These are phyloP conservation scores for Andricus grossulariae DNA, from an alignment of 1,140 invertebrate species.

Conservation along the genomic window DNA sequence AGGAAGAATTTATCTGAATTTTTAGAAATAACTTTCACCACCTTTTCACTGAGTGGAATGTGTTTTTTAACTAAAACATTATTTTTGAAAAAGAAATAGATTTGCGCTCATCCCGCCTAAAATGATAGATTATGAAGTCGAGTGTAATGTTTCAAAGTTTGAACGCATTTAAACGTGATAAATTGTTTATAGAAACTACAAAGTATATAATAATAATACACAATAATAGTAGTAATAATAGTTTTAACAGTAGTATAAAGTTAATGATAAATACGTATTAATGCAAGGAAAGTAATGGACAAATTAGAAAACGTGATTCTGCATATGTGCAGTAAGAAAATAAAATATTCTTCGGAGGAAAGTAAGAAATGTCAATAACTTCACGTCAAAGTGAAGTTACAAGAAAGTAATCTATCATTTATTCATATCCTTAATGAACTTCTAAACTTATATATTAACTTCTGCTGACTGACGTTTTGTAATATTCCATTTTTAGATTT, in stretches of 20 bases:
- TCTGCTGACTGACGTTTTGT: no score
- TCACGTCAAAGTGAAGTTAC: background rate
- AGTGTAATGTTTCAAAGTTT: constrained; percentile 35
- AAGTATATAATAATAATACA: constrained; percentile 14
- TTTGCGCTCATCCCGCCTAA: constrained; percentile 40
- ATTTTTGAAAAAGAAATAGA: background rate
- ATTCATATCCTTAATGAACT: no score
- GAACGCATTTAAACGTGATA: constrained; percentile 3
- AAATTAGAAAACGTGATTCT: background rate
- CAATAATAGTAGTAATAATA: constrained; percentile 33
- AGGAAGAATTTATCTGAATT: background rate
- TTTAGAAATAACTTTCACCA: constrained; percentile 32
- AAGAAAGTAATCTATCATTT: background rate
- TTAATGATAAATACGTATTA: background rate
- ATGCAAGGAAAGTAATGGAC: constrained; percentile 22
- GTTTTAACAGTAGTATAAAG: background rate
- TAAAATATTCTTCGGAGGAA: background rate
- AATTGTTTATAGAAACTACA: background rate
- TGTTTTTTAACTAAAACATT: background rate
- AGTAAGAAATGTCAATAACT: background rate
- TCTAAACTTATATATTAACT: background rate
- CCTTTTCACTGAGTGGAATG: constrained; percentile 8
- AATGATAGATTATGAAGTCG: constrained; percentile 38
- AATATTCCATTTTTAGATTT: background rate
- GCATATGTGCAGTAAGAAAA: background rate